Conservation (phyloP, 23 tunicate genomes). For the Styela clava region DNA sequence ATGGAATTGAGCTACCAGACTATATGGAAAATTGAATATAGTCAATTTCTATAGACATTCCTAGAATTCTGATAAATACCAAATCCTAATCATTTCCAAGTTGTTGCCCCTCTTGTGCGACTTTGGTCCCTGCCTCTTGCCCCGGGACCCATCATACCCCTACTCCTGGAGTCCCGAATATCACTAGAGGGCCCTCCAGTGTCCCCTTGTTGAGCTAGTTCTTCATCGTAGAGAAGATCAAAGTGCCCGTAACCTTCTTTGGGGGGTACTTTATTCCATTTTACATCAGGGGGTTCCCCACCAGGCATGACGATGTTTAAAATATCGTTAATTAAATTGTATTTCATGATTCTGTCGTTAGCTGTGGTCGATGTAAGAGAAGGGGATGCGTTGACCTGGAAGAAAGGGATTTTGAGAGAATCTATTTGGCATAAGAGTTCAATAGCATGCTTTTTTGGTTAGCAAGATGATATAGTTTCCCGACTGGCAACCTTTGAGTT, state of each 20-base stretch:
- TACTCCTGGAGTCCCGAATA: conserved; percentile 68
- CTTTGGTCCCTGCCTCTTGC: conserved; percentile 78
- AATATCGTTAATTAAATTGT: conserved; percentile 88
- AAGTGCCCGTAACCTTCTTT: conserved; percentile 86
- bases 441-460: background rate
- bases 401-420: too few species aligned
- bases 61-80: too few species aligned
- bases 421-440: too few species aligned
- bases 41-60: too few species aligned
- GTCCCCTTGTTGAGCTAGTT: conserved; percentile 59
- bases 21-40: too few species aligned
- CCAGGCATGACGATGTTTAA: conserved; percentile 77
- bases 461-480: background rate
- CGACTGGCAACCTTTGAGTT: background rate
- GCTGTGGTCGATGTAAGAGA: conserved; percentile 97
- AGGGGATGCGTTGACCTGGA: conserved; percentile 95
- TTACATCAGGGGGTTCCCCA: conserved; percentile 94
- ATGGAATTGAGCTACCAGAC: too few species aligned
- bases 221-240: conserved; percentile 95
- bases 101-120: conserved; percentile 66
- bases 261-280: conserved; percentile 88
- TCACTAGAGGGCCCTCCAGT: conserved; percentile 40
- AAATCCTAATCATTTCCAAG: conserved; percentile 72
- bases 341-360: conserved; percentile 98
- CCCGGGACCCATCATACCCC: conserved; percentile 73